Base-by-base conservation (phyloP, 2,888 invertebrate genomes). In the Epirrhoe alternata region DNA sequence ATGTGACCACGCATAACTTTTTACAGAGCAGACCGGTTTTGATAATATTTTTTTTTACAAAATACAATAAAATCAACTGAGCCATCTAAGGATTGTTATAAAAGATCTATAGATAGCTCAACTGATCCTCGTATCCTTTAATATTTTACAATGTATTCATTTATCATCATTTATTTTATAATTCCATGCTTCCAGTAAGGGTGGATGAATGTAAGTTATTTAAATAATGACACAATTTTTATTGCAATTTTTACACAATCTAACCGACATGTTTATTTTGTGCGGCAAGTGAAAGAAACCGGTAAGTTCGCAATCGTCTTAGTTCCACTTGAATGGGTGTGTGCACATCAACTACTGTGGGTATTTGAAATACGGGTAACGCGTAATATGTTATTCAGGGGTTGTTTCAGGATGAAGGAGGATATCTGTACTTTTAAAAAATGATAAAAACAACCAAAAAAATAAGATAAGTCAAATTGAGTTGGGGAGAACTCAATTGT, bases 101-200 rank as follows among this genome's bases (percentile, higher is more conserved):
- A 24, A 24, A 1, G 1, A 24, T 24, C 35, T 10, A 3, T 8
- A 8, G 35, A 10, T 38, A 8, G 35, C 7, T 38, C 7, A 8
- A 38, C 3, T 38, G 35, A 10, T 38, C 2, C 10, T 8, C 0
- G 8, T n/a, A n/a, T 8, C 10, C 6, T 38, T 38, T 42, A 42
- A 2, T 12, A 33, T 33, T 14, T n/a, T n/a, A n/a, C n/a, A n/a
- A n/a, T 51, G n/a, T 8, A 30, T 55, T 12, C 10, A 38, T 61
- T 35, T 31, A 5, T 10, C 58, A 55, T 10, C 16, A 38, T 31
- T 57, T 7, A 8, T 51, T 62, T 63, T 62, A 54, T 70, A 35
- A 72, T 85, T 84, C 72, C 80, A 85, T 63, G 86, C 86, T 50
- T 61, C 50, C 64, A 88, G 87, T 79, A 58, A 76, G 58, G n/a